phyloP scores from a whole-genome alignment of 2,113 vertebrate genomes.

The Hystrix cristata region DNA sequence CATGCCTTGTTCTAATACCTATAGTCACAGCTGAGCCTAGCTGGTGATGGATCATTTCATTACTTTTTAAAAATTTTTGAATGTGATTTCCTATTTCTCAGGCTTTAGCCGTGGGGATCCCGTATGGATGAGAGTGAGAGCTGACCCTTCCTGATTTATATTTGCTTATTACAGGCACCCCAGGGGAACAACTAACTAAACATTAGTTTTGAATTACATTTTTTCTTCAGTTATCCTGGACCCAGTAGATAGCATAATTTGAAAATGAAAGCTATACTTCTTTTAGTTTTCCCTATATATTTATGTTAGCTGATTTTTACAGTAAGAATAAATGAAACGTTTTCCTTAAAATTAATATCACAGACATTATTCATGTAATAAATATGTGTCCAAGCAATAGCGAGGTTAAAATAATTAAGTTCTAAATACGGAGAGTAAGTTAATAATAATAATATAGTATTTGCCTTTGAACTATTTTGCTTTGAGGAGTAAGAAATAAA shows the following conservation, averaged over 20 bases:
- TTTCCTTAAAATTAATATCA: neutral
- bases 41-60: constrained; percentile 40
- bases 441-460: neutral
- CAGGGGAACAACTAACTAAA: constrained; percentile 8
- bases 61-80: constrained; percentile 26
- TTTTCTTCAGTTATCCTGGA: neutral
- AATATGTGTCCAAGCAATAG: neutral
- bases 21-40: neutral
- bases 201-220: constrained; percentile 24
- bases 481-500: neutral
- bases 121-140: constrained; percentile 1
- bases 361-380: neutral
- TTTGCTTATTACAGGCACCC: constrained; percentile 42
- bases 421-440: neutral
- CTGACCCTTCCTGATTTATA: constrained; percentile 1
- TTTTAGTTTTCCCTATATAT: neutral
- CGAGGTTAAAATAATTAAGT: neutral
- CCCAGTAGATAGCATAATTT: constrained; percentile 1
- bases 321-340: neutral
- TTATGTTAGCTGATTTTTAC: neutral
- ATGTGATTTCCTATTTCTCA: constrained; percentile 55
- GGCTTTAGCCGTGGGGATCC: neutral
- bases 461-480: neutral
- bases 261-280: neutral
- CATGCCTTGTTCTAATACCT: neutral